Evolutionary conservation across 2,888 invertebrate species (phyloP), one percentile per base, ranked within the genome.

Genomic region (Eugnorisma glareosa): DNA sequence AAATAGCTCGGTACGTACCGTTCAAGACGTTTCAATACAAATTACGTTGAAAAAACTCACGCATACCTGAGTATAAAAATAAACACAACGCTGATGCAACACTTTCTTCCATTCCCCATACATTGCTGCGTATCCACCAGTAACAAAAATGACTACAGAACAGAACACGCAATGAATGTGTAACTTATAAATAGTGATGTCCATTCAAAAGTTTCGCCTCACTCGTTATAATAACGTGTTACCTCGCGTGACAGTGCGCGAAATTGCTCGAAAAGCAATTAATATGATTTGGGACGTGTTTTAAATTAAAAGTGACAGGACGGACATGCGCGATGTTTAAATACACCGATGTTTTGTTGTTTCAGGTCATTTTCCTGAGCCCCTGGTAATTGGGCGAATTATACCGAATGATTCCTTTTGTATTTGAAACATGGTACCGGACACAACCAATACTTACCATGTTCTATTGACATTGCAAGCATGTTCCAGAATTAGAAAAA

Each of bases 201-300:
- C 85, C 83, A 82, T 69, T 75, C 86, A 86, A 89, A 90, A 90
- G 68, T 71, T 43, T 61, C 51, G 63, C 37, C 67, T 37, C 68
- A 88, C 88, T 90, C 78, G 81, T 63, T 71, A 80, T 88, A 92
- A 92, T 91, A 91, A 92, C 92, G 90, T 91, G 93, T 92, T 92
- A 90, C 90, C 90, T 91, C 92, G 91, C 90, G 92, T 93, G 94
- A 93, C 94, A 94, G 91, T 87, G 90, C 92, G 92, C 93, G 89
- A 94, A 94, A 94, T 94, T 94, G 92, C 92, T 90, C 92, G 92
- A 93, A 93, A 93, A 92, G 91, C 92, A 93, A 94, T 94, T 93
- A 94, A 93, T 93, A 91, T 89, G 89, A 83, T 82, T 85, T 88
- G 84, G 81, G 85, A 88, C 86, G 83, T 80, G 80, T 88, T 88